phyloP scores from a whole-genome alignment of 2,113 vertebrate species.

The Phaethon lepturus region DNA sequence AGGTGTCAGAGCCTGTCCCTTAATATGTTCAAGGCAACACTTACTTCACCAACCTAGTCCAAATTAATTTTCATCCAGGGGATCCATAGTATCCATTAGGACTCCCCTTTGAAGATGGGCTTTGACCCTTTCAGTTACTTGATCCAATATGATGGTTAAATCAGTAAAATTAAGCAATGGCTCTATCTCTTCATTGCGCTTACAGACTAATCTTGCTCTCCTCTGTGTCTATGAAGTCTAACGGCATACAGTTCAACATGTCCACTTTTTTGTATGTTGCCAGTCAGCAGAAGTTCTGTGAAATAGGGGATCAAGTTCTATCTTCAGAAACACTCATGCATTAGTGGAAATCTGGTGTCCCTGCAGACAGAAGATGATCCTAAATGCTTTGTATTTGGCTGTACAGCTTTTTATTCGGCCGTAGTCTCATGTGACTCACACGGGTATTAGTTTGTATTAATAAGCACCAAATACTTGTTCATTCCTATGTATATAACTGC shows the following conservation, averaged over 20 bases:
- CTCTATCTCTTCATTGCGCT: not conserved
- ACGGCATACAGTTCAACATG: not conserved
- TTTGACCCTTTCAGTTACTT: not conserved
- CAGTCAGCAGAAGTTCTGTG: not conserved
- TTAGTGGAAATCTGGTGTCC: not conserved
- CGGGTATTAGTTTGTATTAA: not conserved
- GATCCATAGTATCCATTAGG: not conserved
- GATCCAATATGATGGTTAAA: not conserved
- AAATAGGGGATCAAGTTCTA: not conserved
- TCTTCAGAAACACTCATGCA: not conserved
- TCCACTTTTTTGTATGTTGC: not conserved
- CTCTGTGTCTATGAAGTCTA: not conserved
- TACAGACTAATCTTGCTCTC: not conserved
- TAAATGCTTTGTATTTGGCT: not conserved
- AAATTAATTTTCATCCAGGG: not conserved
- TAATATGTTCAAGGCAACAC: not conserved
- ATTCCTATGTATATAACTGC: not conserved
- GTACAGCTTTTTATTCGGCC: not conserved
- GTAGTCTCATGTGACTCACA: not conserved
- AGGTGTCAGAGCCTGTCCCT: not conserved
- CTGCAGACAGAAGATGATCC: not conserved
- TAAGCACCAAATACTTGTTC: not conserved
- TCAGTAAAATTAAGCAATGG: not conserved
- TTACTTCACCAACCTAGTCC: not conserved
- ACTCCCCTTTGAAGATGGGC: not conserved